Evolutionary conservation across 2,888 invertebrate species (phyloP), one percentile per base, ranked within the genome.

Genomic region (Lymantria dispar): DNA sequence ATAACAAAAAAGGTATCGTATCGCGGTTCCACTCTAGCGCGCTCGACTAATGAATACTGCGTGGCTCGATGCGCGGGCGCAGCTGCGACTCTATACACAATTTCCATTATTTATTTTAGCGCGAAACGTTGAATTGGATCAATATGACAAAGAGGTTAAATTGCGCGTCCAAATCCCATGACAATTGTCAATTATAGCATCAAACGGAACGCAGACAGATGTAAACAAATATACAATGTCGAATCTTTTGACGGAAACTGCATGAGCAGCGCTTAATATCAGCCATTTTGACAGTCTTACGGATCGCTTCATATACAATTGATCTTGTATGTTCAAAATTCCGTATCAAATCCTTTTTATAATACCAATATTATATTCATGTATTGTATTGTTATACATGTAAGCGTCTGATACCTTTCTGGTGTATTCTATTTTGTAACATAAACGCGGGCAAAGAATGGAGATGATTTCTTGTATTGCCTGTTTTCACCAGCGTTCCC

Each of bases 41-140:
- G 82, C 83, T 77, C 82, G 71, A 72, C 83, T 85, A 85, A 85
- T 85, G 85, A 85, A 85, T 83, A 81, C 78, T 68, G 74, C 62
- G 74, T 71, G 69, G 73, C 47, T 58, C 56, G 62, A 72, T 78
- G 84, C 85, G 84, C 86, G 64, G 70, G 77, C 85, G 88, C 89
- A 85, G 86, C 87, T 87, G 89, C 86, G 72, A 72, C 68, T 84
- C 85, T 82, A 80, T 84, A 22, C 22, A 22, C 22, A 85, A 87
- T 88, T 87, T 82, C 84, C 87, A 87, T 88, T 88, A 89, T 88
- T 87, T 90, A 87, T 90, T 87, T 87, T 85, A 86, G 88, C 85
- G 87, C 86, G 86, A 88, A 87, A 84, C 79, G 62, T 75, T 77
- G 82, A 88, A 88, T 87, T 88, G 87, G 87, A 88, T 88, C 86